These are phyloP conservation scores for Graptemys geographica DNA, from an alignment of 2,797 vertebrate species.

Conservation along the genomic window DNA sequence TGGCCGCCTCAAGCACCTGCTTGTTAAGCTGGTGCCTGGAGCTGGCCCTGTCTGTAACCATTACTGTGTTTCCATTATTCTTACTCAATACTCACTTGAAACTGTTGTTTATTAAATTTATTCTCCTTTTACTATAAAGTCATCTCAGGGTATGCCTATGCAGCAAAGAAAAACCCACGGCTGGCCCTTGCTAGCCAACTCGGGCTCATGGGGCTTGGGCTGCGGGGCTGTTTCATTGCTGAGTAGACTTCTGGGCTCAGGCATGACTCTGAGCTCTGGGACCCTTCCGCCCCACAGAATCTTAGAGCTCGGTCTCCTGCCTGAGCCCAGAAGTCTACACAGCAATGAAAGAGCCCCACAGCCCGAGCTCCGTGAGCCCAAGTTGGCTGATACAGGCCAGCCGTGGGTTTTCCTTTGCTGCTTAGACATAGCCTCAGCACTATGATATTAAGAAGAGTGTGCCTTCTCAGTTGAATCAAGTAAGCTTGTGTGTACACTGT, in stretches of 20 bases:
- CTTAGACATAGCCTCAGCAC: not conserved
- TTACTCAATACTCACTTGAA: not conserved
- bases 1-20: too few species aligned
- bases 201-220: not conserved
- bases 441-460: not conserved
- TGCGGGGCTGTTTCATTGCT: not conserved
- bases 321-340: not conserved
- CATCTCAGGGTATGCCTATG: not conserved
- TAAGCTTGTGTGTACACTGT: not conserved
- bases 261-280: not conserved
- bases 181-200: not conserved
- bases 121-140: not conserved
- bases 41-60: not conserved
- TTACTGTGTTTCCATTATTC: not conserved
- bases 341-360: not conserved
- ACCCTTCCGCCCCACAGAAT: too few species aligned
- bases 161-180: not conserved
- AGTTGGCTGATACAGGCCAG: not conserved
- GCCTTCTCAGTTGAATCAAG: not conserved
- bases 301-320: too few species aligned
- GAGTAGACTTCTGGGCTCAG: not conserved
- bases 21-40: too few species aligned
- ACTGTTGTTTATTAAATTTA: not conserved
- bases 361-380: not conserved
- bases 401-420: not conserved